phyloP scores from a whole-genome alignment of 2,113 vertebrate species.

The Egretta garzetta region DNA sequence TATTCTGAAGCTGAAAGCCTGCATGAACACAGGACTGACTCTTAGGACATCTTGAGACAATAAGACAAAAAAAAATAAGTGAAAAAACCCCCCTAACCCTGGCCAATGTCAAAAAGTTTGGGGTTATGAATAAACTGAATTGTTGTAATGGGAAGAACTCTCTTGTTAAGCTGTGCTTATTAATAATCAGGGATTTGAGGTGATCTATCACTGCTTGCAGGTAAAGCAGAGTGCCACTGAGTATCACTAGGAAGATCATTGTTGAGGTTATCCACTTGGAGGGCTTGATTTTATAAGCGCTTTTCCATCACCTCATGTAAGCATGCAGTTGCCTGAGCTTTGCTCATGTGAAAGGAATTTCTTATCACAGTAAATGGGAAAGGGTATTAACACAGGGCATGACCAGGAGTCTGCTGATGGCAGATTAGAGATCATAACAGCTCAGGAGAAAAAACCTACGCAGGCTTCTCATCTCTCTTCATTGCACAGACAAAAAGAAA shows the following conservation, averaged over 20 bases:
- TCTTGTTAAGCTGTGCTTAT: background rate
- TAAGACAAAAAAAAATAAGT: background rate
- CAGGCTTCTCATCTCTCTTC: background rate
- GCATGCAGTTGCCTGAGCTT: background rate
- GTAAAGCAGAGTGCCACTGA: background rate
- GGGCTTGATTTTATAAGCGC: conserved; percentile 38
- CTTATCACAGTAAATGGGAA: background rate
- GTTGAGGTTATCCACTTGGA: background rate
- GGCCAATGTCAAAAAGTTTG: background rate
- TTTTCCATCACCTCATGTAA: conserved; percentile 25
- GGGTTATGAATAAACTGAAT: background rate
- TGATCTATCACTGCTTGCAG: background rate
- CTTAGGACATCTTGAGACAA: background rate
- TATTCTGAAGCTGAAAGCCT: background rate
- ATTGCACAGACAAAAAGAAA: background rate
- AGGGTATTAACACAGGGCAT: conserved; percentile 17
- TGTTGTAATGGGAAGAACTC: background rate
- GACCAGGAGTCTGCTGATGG: background rate
- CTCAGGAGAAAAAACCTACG: background rate
- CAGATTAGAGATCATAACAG: background rate
- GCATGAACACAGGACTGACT: background rate
- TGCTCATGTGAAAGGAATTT: background rate
- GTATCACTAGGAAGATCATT: background rate
- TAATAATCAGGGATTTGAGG: background rate
- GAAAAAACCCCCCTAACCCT: background rate